Conservation (phyloP, 1,140 invertebrate species). For the Apis dorsata region DNA sequence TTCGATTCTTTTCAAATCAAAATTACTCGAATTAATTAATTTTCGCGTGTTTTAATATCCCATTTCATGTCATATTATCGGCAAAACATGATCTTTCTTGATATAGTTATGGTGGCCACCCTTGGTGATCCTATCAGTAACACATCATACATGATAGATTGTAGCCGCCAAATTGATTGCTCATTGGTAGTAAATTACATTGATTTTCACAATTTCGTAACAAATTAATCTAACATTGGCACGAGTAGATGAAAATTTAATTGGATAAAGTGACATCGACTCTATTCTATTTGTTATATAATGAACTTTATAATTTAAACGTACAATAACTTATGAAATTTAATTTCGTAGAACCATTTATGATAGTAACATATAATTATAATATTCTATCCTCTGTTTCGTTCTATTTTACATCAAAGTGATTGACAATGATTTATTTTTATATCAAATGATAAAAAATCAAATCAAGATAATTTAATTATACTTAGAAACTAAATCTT, state of each 20-base stretch:
- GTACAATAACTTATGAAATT: not conserved
- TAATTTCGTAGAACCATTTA: too few relatives aligned
- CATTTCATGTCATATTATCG: not conserved
- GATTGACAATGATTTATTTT: too few relatives aligned
- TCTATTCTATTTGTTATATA: not conserved
- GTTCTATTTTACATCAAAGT: too few relatives aligned
- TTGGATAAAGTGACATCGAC: not conserved
- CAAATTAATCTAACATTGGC: not conserved
- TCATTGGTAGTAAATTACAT: conserved; percentile 12
- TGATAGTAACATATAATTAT: too few relatives aligned
- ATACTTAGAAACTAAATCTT: too few relatives aligned
- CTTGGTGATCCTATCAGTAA: not conserved
- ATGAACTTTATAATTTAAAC: not conserved
- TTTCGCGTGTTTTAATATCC: not conserved
- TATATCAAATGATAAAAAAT: too few relatives aligned
- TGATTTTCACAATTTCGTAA: conserved; percentile 19
- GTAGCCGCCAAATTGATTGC: conserved; percentile 11
- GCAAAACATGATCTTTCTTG: conserved; percentile 1
- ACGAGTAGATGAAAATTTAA: not conserved
- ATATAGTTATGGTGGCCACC: not conserved
- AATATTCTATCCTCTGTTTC: too few relatives aligned
- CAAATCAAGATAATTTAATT: too few relatives aligned
- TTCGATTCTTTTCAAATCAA: not conserved
- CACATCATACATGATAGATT: conserved; percentile 21
- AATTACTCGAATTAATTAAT: too few relatives aligned